A percentile compares a stretch with the other conserved stretches of the same genome.
Conservation (phyloP, 2,113 vertebrate genomes). For the Sinocyclocheilus rhinocerous region DNA sequence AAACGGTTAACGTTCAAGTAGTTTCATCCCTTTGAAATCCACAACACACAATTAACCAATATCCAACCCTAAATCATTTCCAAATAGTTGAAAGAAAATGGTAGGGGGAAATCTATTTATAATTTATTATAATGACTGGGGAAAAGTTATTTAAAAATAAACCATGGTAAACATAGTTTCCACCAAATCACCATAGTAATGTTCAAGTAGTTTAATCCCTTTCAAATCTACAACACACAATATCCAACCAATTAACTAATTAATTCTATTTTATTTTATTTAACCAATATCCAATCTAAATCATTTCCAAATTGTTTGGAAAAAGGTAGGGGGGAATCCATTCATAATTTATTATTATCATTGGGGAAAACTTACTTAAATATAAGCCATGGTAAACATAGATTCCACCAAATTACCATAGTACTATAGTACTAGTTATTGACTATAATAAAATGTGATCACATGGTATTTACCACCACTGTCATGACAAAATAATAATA, state of each 20-base stretch:
- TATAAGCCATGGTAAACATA: neutral
- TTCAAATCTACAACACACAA: no score
- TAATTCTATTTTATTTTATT: no score
- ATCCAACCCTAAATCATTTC: no score
- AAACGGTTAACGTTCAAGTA: no score
- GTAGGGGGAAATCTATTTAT: neutral
- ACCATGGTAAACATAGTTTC: neutral
- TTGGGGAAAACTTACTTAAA: no score
- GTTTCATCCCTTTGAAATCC: neutral
- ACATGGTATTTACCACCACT: neutral
- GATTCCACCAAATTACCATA: neutral
- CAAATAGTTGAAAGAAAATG: neutral
- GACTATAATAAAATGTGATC: neutral
- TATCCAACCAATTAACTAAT: no score
- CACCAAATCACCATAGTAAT: neutral
- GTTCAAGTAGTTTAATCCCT: no score
- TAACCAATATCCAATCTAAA: no score
- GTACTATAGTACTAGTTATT: neutral
- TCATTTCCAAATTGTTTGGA: no score
- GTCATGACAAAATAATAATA: neutral
- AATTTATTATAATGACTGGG: neutral
- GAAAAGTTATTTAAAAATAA: neutral
- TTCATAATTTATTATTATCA: no score
- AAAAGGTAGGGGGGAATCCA: no score
- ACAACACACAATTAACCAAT: constrained; percentile 2